Conservation (phyloP, 2,113 vertebrate genomes). For the Tyrannus savana region DNA sequence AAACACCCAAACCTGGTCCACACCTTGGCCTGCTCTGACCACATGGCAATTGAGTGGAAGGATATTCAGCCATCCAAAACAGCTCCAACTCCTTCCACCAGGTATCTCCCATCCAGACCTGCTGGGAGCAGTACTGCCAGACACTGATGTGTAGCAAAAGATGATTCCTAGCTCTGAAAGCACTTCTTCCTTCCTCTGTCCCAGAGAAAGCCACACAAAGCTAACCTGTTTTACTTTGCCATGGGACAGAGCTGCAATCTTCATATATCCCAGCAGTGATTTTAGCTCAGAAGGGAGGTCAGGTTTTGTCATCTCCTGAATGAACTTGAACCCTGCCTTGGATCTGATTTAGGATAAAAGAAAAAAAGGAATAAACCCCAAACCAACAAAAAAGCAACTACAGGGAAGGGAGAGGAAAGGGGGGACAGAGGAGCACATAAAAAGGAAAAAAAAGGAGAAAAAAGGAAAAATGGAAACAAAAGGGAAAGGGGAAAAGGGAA, state of each 20-base stretch:
- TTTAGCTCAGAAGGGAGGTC: background rate
- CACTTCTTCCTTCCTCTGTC: background rate
- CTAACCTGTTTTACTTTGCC: background rate
- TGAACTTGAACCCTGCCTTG: background rate
- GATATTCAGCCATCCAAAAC: background rate
- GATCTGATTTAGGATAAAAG: background rate
- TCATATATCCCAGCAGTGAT: background rate
- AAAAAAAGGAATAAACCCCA: background rate
- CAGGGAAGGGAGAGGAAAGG: fast-evolving
- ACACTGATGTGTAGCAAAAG: background rate
- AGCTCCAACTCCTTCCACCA: background rate
- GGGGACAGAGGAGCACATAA: background rate
- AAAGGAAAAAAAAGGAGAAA: background rate
- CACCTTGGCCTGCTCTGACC: background rate
- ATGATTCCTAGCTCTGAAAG: background rate
- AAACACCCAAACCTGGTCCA: background rate
- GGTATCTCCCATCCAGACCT: background rate
- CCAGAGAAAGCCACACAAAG: background rate
- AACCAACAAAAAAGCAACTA: background rate
- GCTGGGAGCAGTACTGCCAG: background rate
- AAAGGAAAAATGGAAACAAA: background rate
- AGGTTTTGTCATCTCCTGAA: background rate
- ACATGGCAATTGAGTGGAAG: fast-evolving
- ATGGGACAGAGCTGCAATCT: background rate
- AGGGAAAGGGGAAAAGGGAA: fast-evolving